phyloP scores from a whole-genome alignment of 2,888 invertebrate genomes.

The Brenthis hecate region DNA sequence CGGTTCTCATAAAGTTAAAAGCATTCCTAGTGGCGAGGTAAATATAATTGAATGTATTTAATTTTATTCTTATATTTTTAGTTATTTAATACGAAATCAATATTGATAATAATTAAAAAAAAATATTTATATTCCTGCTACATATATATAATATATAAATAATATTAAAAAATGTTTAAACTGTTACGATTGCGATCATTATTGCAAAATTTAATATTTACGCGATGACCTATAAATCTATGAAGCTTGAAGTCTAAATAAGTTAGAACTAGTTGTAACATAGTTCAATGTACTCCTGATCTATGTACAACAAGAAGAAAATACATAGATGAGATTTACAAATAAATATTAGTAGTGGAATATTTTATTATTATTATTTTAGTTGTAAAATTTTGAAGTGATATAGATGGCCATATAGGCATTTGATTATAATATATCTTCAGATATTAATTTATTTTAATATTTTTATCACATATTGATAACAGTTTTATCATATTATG shows the following conservation, averaged over 20 bases:
- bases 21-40: conserved; percentile 67
- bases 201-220: conserved; percentile 32
- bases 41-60: conserved; percentile 23
- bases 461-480: conserved; percentile 14
- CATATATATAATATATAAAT: not conserved
- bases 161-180: not conserved
- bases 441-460: not conserved
- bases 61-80: not conserved
- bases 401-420: no score
- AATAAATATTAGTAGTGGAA: no score
- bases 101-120: no score
- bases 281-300: conserved; percentile 10
- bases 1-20: conserved; percentile 67
- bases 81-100: not conserved
- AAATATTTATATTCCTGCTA: no score
- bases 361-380: no score
- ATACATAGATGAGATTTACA: no score
- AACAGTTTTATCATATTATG: conserved; percentile 17
- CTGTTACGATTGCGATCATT: not conserved
- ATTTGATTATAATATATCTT: not conserved
- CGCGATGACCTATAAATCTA: conserved; percentile 38
- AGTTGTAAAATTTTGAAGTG: no score
- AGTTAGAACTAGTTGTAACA: conserved; percentile 17
- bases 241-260: conserved; percentile 33
- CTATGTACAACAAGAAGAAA: no score